These are phyloP conservation scores for Nemotelus pantherinus DNA, from an alignment of 2,888 invertebrate species.

Conservation along the genomic window DNA sequence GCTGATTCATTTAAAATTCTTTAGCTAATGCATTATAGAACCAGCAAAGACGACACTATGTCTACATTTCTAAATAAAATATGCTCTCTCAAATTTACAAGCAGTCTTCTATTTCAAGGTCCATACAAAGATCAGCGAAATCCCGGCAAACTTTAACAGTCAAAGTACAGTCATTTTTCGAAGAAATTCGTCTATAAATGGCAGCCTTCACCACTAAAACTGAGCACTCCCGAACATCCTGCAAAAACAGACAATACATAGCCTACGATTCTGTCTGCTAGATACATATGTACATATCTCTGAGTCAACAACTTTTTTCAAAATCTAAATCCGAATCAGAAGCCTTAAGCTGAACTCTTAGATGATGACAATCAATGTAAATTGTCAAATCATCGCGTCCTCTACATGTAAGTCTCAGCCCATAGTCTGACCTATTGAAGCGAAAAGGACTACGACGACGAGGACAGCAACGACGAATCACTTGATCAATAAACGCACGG, in stretches of 20 bases:
- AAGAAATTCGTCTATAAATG: not conserved
- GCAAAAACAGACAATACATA: not conserved
- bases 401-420: not conserved
- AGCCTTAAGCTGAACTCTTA: not conserved
- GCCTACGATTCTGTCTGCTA: not conserved
- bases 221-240: not conserved
- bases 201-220: not conserved
- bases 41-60: too few species aligned
- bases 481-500: not conserved
- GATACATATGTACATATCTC: not conserved
- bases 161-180: too few species aligned
- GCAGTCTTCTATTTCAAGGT: too few species aligned
- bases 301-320: not conserved
- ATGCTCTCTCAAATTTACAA: too few species aligned
- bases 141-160: not conserved
- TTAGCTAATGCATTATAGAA: too few species aligned
- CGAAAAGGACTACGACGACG: too few species aligned
- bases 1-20: too few species aligned
- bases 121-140: not conserved
- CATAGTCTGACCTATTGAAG: not conserved
- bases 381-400: not conserved
- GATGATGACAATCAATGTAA: not conserved
- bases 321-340: not conserved
- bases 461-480: not conserved
- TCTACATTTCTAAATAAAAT: too few species aligned